Evolutionary conservation across 1,140 invertebrate genomes (phyloP).

Genomic region (Brachionus koreanus): DNA sequence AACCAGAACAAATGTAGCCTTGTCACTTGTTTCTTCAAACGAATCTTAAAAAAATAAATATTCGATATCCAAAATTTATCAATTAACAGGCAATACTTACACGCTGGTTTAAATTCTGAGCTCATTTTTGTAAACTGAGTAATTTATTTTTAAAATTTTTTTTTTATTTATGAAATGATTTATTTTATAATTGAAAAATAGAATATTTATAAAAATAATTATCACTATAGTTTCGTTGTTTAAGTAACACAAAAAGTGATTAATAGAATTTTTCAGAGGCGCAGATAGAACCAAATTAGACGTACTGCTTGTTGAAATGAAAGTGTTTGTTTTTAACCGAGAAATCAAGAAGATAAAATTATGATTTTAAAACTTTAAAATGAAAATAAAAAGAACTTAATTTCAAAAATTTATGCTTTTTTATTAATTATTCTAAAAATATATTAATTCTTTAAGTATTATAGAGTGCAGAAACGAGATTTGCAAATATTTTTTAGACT

Average conservation of each 20-base stretch:
- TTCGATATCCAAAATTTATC: background rate
- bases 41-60: slow-evolving; percentile 1
- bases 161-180: background rate
- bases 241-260: background rate
- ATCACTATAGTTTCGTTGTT: background rate
- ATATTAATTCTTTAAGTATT: background rate
- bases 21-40: background rate
- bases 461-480: background rate
- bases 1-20: background rate
- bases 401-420: slow-evolving; percentile 33
- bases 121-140: background rate
- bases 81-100: background rate
- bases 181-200: background rate
- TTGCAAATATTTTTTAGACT: background rate
- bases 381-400: slow-evolving; percentile 21
- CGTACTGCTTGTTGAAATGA: no score
- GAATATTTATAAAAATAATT: background rate
- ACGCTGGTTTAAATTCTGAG: background rate
- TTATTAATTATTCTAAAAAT: slow-evolving; percentile 35
- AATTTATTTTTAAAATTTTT: background rate
- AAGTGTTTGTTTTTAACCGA: background rate
- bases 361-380: background rate
- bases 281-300: background rate
- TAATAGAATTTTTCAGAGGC: background rate
- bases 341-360: slow-evolving; percentile 20